Conservation (phyloP, 2,888 invertebrate genomes). For the Eupithecia inturbata region DNA sequence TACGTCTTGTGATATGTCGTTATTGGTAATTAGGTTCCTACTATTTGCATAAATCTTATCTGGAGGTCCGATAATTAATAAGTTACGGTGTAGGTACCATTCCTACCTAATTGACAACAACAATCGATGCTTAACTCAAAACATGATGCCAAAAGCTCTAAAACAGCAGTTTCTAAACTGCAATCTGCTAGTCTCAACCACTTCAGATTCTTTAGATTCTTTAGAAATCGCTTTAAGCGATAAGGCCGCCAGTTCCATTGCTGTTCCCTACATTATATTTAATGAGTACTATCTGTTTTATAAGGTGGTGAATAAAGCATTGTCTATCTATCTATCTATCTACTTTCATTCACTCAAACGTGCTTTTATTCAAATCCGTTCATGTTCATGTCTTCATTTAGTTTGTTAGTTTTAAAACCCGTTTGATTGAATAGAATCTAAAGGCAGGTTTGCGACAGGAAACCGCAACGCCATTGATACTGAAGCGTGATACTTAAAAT, state of each 20-base stretch:
- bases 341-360: constrained; percentile 27
- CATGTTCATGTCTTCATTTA: constrained; percentile 38
- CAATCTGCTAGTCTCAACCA: constrained; percentile 24
- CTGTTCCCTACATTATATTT: too few species aligned
- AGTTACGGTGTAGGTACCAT: too few species aligned
- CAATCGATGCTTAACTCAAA: background rate
- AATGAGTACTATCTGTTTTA: too few species aligned
- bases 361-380: constrained; percentile 36
- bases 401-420: constrained; percentile 49
- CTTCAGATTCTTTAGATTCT: too few species aligned
- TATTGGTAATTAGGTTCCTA: too few species aligned
- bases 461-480: constrained; percentile 68
- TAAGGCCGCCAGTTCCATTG: too few species aligned
- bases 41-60: too few species aligned
- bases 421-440: constrained; percentile 52
- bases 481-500: constrained; percentile 26
- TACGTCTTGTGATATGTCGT: too few species aligned
- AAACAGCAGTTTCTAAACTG: constrained; percentile 20
- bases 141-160: background rate
- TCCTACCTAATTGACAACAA: background rate
- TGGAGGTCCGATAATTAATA: too few species aligned
- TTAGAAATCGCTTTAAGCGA: too few species aligned
- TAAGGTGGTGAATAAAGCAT: too few species aligned
- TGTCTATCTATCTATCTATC: too few species aligned
- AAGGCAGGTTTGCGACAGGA: constrained; percentile 58